Evolutionary conservation across 2,797 vertebrate species (phyloP), one percentile per base, ranked within the genome.

Genomic region (Gymnothorax javanicus): DNA sequence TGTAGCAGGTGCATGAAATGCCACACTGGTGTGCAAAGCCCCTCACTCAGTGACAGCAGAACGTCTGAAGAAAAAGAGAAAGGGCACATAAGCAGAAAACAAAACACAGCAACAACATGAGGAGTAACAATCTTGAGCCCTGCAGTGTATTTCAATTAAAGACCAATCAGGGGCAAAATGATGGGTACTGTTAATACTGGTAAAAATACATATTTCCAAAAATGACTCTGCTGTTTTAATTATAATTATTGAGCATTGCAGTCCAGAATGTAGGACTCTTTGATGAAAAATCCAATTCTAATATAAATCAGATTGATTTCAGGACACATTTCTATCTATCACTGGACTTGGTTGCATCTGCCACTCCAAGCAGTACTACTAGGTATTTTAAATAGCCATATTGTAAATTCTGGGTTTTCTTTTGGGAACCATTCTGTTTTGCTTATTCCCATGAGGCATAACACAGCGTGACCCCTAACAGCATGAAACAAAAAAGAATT

Each of bases 371-470:
- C n/a, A 27, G 11, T 83, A n/a, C 33, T 50, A 79, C 56, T 82
- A n/a, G n/a, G n/a, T n/a, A 43, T 64, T 60, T 86, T 13, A 64
- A 60, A 54, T 23, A 62, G 9, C 59, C 12, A 56, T 23, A 82
- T 23, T 58, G 75, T 59, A 27, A n/a, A 58, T n/a, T 86, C 58
- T 86, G 57, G 60, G 54, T 82, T 77, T 59, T 50, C 59, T 64
- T 43, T 54, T 12, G 25, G 33, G 33, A 43, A 27, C 69, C 69
- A 71, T 13, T 71, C 8, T 9, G 27, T 27, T 71, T 75, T 54
- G 52, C 8, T 79, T 73, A 75, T 33, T 43, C 67, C 27, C 71
- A 43, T 27, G 71, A 43, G 27, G 43, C 7, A 75, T 75, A 12
- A 6, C n/a, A 69, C 67, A 27, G n/a, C 9, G 4, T 27, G 27